Conservation (phyloP, 2,888 invertebrate genomes). For the Tetheella fluctuosa region DNA sequence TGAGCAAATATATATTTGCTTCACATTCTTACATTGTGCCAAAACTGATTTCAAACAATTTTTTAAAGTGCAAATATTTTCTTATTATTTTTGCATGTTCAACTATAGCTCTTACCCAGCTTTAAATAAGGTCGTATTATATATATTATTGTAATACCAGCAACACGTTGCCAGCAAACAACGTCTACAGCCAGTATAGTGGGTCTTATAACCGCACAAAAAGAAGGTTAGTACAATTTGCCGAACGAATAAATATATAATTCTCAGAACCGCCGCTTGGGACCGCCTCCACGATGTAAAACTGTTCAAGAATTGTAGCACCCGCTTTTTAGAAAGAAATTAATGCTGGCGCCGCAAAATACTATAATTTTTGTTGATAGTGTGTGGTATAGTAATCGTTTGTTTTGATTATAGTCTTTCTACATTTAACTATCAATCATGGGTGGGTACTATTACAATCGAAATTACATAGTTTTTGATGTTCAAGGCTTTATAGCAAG, state of each 20-base stretch:
- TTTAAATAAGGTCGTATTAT: too few species aligned
- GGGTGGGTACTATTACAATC: neutral
- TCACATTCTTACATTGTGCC: too few species aligned
- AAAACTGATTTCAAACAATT: too few species aligned
- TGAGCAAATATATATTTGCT: too few species aligned
- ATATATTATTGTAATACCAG: neutral
- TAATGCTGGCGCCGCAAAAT: neutral
- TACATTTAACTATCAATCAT: neutral
- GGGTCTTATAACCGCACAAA: neutral
- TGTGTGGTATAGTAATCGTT: neutral
- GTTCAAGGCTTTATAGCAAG: neutral
- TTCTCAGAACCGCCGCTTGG: constrained; percentile 24
- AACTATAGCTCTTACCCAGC: too few species aligned
- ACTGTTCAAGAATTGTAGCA: constrained; percentile 5
- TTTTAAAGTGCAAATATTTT: too few species aligned
- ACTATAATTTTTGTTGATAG: neutral
- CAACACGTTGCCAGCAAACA: constrained; percentile 1
- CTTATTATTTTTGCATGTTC: too few species aligned
- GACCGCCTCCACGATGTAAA: constrained; percentile 8
- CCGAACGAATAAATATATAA: constrained; percentile 33
- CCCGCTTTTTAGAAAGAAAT: neutral
- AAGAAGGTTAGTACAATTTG: constrained; percentile 31
- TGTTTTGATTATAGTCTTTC: constrained; percentile 1
- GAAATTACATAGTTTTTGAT: neutral
- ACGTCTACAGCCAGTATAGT: neutral